Evolutionary conservation across 2,113 vertebrate species (phyloP).

Genomic region (Rutilus rutilus): DNA sequence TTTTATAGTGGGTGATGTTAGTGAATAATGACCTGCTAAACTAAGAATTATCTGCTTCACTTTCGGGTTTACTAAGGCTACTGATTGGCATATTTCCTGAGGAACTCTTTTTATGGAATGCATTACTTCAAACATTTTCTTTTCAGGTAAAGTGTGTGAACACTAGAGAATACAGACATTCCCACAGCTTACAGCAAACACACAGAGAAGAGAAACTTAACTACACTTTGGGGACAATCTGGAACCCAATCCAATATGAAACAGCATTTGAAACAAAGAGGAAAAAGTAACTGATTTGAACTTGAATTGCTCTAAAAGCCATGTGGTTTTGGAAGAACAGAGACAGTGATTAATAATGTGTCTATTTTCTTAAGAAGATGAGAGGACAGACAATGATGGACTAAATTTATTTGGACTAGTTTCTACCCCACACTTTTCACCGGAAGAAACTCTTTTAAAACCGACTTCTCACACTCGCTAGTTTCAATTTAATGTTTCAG

Average conservation of each 20-base stretch:
- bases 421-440: too few relatives aligned
- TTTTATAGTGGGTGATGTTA: constrained; percentile 34
- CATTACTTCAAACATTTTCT: constrained; percentile 5
- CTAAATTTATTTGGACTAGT: too few relatives aligned
- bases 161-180: background rate
- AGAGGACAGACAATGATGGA: background rate
- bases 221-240: constrained; percentile 28
- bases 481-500: too few relatives aligned
- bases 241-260: constrained; percentile 47
- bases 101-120: constrained; percentile 27
- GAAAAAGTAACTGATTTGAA: background rate
- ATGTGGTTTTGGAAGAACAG: background rate
- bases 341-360: background rate
- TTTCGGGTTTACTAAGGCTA: background rate
- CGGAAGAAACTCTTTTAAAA: background rate
- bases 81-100: background rate
- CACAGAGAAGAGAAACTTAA: constrained; percentile 18
- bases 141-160: constrained; percentile 16
- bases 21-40: constrained; percentile 32
- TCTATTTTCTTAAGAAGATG: background rate
- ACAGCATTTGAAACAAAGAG: constrained; percentile 40
- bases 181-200: constrained; percentile 14
- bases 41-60: constrained; percentile 29
- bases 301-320: constrained; percentile 3
- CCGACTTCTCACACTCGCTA: background rate